A percentile compares a stretch with the other conserved stretches of the same genome.
These are phyloP conservation scores for Azemiops feae DNA, from an alignment of 2,113 vertebrate genomes.

Conservation along the genomic window DNA sequence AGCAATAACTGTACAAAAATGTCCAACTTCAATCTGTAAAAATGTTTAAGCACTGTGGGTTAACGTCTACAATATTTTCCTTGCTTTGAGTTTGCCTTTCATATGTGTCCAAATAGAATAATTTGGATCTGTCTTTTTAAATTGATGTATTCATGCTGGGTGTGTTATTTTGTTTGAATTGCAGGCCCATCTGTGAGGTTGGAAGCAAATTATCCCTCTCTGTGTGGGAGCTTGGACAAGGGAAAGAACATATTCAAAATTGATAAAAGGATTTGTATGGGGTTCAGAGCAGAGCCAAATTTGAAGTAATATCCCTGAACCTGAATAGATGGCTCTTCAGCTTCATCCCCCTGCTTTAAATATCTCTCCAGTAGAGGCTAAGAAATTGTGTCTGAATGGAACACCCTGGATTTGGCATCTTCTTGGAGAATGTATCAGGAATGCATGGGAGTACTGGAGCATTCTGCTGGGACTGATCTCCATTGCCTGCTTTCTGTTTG, in stretches of 20 bases:
- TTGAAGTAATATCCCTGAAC: not conserved
- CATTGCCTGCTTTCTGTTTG: conserved; percentile 75
- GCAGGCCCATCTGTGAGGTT: conserved; percentile 35
- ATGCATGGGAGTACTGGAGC: conserved; percentile 71
- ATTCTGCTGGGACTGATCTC: conserved; percentile 69
- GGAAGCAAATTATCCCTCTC: conserved; percentile 26
- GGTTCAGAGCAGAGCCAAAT: conserved; percentile 29
- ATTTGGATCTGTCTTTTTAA: conserved; percentile 29
- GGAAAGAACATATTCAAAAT: conserved; percentile 34
- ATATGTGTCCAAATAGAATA: conserved; percentile 32
- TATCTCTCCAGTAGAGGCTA: conserved; percentile 41
- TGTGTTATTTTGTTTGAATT: conserved; percentile 27
- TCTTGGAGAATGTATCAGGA: conserved; percentile 69
- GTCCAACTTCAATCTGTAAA: not conserved
- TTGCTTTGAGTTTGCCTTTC: conserved; percentile 12
- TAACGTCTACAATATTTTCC: conserved; percentile 1
- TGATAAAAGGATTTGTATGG: conserved; percentile 38
- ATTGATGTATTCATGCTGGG: conserved; percentile 18
- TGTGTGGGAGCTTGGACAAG: conserved; percentile 35
- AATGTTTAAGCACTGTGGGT: not conserved
- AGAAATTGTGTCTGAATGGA: conserved; percentile 65
- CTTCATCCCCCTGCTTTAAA: conserved; percentile 43
- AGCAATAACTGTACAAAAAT: not conserved
- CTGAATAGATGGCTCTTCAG: conserved; percentile 31
- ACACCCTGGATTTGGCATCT: conserved; percentile 72